These are phyloP conservation scores for Ailuropoda melanoleuca DNA, from an alignment of 2,113 vertebrate genomes.

Conservation along the genomic window DNA sequence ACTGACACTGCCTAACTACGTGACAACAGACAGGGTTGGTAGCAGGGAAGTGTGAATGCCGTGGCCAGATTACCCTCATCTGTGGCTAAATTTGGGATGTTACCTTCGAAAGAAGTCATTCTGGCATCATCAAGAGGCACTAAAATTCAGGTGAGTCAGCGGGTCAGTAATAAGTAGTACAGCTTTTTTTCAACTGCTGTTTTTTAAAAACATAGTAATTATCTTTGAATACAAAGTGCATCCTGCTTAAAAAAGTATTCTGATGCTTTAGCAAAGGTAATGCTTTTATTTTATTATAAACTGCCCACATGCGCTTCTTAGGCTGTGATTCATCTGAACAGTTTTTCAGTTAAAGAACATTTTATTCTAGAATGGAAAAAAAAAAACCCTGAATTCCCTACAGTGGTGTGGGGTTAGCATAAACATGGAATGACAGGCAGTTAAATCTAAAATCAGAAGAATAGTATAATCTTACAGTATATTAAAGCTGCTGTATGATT, in stretches of 20 bases:
- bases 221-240: constrained; percentile 65
- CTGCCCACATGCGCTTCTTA: constrained; percentile 70
- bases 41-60: neutral
- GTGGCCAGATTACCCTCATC: constrained; percentile 10
- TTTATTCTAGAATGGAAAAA: constrained; percentile 66
- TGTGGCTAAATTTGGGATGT: constrained; percentile 34
- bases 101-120: neutral
- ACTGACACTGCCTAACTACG: neutral
- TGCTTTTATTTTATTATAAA: constrained; percentile 75
- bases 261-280: constrained; percentile 67
- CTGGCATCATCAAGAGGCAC: neutral
- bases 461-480: constrained; percentile 3
- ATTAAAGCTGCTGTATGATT: constrained; percentile 3
- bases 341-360: constrained; percentile 70
- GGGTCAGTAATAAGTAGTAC: constrained; percentile 44
- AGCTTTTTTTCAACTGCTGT: constrained; percentile 54
- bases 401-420: constrained; percentile 2
- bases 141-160: constrained; percentile 61
- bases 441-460: constrained; percentile 52
- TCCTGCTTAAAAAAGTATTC: constrained; percentile 54
- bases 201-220: constrained; percentile 67
- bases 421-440: constrained; percentile 40
- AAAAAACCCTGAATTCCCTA: neutral
- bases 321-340: constrained; percentile 72
- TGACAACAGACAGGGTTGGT: neutral